Conservation (phyloP, 2,797 vertebrate species). For the Lophius americanus region DNA sequence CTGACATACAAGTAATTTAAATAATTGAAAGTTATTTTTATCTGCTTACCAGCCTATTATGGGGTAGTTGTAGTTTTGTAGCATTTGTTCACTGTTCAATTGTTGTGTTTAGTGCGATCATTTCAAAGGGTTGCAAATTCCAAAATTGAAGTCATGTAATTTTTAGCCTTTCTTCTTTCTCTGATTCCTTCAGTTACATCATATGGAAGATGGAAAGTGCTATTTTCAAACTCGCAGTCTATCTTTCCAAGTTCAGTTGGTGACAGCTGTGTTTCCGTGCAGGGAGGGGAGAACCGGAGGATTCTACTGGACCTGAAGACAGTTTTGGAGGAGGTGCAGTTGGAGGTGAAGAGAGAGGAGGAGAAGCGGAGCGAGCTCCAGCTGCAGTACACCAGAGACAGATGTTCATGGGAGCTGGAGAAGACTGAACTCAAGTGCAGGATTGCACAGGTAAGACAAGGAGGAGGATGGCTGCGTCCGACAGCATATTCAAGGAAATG, state of each 20-base stretch:
- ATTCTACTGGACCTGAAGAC: conserved; percentile 80
- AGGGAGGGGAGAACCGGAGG: conserved; percentile 83
- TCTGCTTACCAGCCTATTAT: too few species aligned
- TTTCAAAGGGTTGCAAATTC: too few species aligned
- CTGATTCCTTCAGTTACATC: not conserved
- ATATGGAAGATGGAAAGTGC: not conserved
- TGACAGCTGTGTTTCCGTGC: conserved; percentile 33
- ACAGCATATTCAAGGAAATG: too few species aligned
- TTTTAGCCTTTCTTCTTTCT: not conserved
- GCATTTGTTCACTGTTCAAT: not conserved
- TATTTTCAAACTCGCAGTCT: not conserved
- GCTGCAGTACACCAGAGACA: conserved; percentile 80
- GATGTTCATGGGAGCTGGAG: conserved; percentile 82
- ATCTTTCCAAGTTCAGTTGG: conserved; percentile 4
- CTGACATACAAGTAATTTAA: conserved; percentile 81
- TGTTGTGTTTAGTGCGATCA: not conserved
- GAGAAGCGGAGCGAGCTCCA: conserved; percentile 78
- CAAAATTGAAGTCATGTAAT: not conserved
- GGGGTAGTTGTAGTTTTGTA: not conserved
- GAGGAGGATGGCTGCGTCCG: not conserved
- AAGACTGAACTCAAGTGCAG: conserved; percentile 79
- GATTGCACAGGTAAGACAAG: conserved; percentile 77
- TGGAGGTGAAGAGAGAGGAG: conserved; percentile 80
- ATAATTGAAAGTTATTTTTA: too few species aligned
- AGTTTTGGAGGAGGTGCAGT: conserved; percentile 79